Conservation (phyloP, 1,140 invertebrate species). For the Macrotrachela quadricornifera region DNA sequence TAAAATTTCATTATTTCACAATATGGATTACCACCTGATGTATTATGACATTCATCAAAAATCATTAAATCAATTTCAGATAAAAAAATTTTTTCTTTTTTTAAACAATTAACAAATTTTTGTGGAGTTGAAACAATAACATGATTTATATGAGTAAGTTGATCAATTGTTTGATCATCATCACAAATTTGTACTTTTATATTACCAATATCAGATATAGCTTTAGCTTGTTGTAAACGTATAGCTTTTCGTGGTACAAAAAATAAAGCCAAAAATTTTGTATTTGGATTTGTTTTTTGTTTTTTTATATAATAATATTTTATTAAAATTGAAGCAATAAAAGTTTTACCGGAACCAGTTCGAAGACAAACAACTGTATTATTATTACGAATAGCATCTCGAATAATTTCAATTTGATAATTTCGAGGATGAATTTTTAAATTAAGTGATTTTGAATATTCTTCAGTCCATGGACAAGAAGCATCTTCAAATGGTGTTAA, state of each 20-base stretch:
- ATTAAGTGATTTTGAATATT: too few relatives aligned
- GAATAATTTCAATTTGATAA: too few relatives aligned
- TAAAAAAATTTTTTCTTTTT: background rate
- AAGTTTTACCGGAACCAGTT: constrained; percentile 3
- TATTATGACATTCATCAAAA: constrained; percentile 5
- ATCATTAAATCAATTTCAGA: background rate
- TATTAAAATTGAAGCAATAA: background rate
- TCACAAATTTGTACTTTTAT: too few relatives aligned
- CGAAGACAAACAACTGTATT: constrained; percentile 1
- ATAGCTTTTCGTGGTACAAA: background rate
- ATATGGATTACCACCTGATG: background rate
- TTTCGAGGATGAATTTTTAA: too few relatives aligned
- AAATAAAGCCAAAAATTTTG: background rate
- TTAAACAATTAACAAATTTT: constrained; percentile 1
- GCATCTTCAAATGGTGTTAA: too few relatives aligned
- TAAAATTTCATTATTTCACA: constrained; percentile 6
- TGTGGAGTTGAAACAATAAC: background rate
- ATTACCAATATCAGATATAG: background rate
- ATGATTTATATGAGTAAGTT: too few relatives aligned
- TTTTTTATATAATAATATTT: background rate
- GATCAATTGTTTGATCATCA: too few relatives aligned
- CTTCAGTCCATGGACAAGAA: too few relatives aligned
- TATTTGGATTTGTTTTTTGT: background rate
- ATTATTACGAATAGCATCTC: too few relatives aligned
- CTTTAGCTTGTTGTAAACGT: background rate